phyloP scores from a whole-genome alignment of 2,113 vertebrate genomes.

The Piaya cayana region DNA sequence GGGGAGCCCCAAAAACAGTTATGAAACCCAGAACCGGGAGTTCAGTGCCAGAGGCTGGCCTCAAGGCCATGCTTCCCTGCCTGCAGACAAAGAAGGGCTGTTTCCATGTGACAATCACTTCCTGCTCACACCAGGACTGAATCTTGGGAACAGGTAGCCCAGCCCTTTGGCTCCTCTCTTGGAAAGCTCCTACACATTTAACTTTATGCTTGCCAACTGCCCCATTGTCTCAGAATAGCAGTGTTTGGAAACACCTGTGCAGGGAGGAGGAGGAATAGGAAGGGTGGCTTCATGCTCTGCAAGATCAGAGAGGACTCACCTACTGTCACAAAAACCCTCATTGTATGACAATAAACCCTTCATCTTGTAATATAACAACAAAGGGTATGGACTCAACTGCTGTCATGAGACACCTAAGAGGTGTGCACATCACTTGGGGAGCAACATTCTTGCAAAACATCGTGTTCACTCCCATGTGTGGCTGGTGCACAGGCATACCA shows the following conservation, averaged over 20 bases:
- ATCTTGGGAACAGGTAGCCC: neutral
- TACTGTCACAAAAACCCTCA: neutral
- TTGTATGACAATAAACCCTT: neutral
- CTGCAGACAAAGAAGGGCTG: neutral
- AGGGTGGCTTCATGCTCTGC: neutral
- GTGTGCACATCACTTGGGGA: rapidly evolving
- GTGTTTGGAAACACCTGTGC: neutral
- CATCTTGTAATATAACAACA: neutral
- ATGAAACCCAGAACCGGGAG: neutral
- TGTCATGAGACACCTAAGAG: neutral
- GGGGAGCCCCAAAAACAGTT: neutral
- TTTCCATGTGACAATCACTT: neutral
- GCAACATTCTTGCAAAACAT: neutral
- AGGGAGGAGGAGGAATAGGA: neutral
- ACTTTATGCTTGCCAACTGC: rapidly evolving
- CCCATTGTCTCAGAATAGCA: neutral
- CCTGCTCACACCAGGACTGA: neutral
- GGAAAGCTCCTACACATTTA: neutral
- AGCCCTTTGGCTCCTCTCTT: neutral
- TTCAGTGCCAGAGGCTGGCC: neutral
- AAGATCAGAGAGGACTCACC: neutral
- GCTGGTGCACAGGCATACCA: neutral
- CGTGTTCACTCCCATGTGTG: neutral
- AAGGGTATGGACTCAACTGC: neutral
- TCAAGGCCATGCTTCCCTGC: neutral